Evolutionary conservation across 1,140 invertebrate species (phyloP).

Genomic region (Pseudachorutes palmiensis): DNA sequence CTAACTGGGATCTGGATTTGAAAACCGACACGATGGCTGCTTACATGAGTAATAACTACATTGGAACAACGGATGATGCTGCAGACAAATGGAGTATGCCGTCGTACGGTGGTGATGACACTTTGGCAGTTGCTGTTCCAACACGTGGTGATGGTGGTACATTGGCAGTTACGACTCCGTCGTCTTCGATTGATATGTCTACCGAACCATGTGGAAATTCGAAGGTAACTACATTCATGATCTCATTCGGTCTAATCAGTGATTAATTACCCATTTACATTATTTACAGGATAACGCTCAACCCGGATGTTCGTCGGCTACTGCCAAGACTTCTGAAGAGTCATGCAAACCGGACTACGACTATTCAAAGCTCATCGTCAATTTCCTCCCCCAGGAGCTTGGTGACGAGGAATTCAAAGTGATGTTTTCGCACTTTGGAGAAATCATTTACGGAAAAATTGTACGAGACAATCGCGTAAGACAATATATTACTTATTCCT

Average conservation of each 20-base stretch:
- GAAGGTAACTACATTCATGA: too few relatives aligned
- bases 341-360: too few relatives aligned
- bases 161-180: too few relatives aligned
- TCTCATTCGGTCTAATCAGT: too few relatives aligned
- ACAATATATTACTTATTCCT: not conserved
- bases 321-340: not conserved
- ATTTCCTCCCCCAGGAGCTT: slow-evolving; percentile 88
- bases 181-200: too few relatives aligned
- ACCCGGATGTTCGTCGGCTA: not conserved
- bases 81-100: not conserved
- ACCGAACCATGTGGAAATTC: too few relatives aligned
- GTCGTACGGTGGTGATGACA: not conserved
- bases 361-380: slow-evolving; percentile 56
- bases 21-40: not conserved
- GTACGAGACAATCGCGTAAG: slow-evolving; percentile 78
- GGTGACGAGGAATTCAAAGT: slow-evolving; percentile 81
- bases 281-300: not conserved
- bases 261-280: too few relatives aligned
- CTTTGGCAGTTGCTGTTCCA: not conserved
- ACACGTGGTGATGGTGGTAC: too few relatives aligned
- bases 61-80: not conserved
- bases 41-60: not conserved
- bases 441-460: slow-evolving; percentile 78
- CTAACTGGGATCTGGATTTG: too few relatives aligned
- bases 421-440: slow-evolving; percentile 76